Conservation (phyloP, 2,888 invertebrate species). For the Cephus pygmeus region DNA sequence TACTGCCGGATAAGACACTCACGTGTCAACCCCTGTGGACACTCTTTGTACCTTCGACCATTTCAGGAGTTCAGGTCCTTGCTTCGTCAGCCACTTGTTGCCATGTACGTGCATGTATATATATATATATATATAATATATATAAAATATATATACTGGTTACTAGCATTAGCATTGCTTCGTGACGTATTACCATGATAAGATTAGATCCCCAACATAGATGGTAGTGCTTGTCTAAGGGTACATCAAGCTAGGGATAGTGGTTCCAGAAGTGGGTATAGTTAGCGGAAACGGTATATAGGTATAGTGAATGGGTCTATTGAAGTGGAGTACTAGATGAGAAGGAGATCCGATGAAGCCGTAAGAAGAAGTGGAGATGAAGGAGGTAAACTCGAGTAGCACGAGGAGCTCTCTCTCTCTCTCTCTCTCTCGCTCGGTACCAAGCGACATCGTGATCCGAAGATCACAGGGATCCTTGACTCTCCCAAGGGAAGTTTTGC, state of each 20-base stretch:
- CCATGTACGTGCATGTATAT: background rate
- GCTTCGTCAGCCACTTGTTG: background rate
- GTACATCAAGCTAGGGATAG: background rate
- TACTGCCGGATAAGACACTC: background rate
- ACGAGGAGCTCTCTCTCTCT: background rate
- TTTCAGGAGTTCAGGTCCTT: background rate
- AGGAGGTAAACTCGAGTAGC: background rate
- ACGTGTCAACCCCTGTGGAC: background rate
- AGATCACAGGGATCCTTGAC: background rate
- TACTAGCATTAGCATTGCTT: background rate
- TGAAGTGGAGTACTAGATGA: background rate
- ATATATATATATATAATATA: no score
- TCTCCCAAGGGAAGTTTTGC: background rate
- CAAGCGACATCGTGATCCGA: background rate
- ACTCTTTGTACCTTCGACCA: background rate
- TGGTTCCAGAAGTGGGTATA: background rate
- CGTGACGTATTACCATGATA: background rate
- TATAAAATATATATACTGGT: background rate
- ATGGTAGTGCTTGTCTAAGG: background rate
- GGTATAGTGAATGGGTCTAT: background rate
- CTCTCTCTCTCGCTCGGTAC: background rate
- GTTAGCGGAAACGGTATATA: background rate
- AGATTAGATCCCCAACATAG: background rate
- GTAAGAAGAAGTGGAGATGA: background rate
- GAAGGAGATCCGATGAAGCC: background rate